Base-by-base conservation (phyloP, 2,797 vertebrate species). In the Galaxias olidus region DNA sequence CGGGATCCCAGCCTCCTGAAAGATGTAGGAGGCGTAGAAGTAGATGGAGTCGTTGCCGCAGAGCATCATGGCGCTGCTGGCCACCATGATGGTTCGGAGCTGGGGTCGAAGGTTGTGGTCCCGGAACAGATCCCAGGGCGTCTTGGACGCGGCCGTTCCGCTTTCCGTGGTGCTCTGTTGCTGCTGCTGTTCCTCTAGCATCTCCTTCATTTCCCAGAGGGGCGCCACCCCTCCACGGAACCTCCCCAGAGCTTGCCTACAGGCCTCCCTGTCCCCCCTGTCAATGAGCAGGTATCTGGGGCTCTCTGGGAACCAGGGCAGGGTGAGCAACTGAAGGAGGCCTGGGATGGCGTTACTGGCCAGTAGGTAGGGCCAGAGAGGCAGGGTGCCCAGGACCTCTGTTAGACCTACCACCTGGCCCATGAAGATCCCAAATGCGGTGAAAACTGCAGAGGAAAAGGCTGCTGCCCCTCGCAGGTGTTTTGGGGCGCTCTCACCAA, bases 221-320 rank as follows among this genome's bases (percentile, higher is more conserved):
- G 92, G 74, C 41, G 91, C 89, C 0, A 57, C 43, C 0, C 84
- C 83, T 0, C 93, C 94, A 0, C 94, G 82, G 12, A 98, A 87
- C 64, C 84, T 86, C 14, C 46, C 78, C 51, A 97, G 88, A 0
- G 95, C 95, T 84, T 47, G 30, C 64, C 79, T 44, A 53, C 96
- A 98, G 4, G 92, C 92, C 7, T 91, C 87, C 9, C 68, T 77
- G 65, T 98, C 93, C 3, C 92, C 93, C 14, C 74, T 59, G 85
- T 98, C 95, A 10, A 95, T 96, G 75, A 98, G 88, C 9, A 98
- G 91, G 77, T 94, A 97, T 1, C 94, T 91, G 0, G 94, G 96
- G 73, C 96, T 98, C 77, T 98, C 95, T 0, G 96, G 95, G 69
- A 95, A 86, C 91, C 93, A 95, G 19, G 96, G 96, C 54, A 98